phyloP scores from a whole-genome alignment of 2,113 vertebrate genomes.

The Syngnathus floridae region DNA sequence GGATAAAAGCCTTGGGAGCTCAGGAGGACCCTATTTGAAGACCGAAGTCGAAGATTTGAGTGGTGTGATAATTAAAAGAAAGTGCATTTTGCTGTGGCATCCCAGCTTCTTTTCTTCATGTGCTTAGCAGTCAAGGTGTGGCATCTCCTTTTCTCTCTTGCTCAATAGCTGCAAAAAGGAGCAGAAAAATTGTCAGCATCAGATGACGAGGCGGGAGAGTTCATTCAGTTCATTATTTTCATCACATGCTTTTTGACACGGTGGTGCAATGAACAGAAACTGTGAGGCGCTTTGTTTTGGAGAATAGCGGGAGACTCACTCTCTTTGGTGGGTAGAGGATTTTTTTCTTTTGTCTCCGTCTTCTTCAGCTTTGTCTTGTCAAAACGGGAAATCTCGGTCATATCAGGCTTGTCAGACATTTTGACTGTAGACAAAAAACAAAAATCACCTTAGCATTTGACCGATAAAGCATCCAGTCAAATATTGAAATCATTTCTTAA shows the following conservation, averaged over 20 bases:
- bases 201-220: neutral
- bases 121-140: constrained; percentile 66
- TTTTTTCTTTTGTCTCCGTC: constrained; percentile 85
- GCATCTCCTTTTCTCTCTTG: constrained; percentile 76
- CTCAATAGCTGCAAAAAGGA: constrained; percentile 68
- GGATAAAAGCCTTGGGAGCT: constrained; percentile 48
- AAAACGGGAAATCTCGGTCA: constrained; percentile 82
- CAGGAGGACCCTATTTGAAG: constrained; percentile 53
- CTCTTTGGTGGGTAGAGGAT: constrained; percentile 85
- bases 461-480: constrained; percentile 1
- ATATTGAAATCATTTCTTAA: neutral
- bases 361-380: constrained; percentile 90
- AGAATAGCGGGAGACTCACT: constrained; percentile 69
- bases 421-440: constrained; percentile 58
- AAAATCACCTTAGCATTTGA: constrained; percentile 9
- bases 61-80: constrained; percentile 66
- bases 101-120: constrained; percentile 47
- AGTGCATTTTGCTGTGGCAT: constrained; percentile 66
- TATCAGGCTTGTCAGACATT: constrained; percentile 86
- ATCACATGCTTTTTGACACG: neutral
- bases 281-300: constrained; percentile 5
- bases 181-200: constrained; percentile 19
- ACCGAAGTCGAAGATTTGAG: constrained; percentile 54
- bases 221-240: neutral
- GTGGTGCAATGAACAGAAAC: neutral